phyloP scores from a whole-genome alignment of 2,888 invertebrate species.

The Callimorpha dominula region DNA sequence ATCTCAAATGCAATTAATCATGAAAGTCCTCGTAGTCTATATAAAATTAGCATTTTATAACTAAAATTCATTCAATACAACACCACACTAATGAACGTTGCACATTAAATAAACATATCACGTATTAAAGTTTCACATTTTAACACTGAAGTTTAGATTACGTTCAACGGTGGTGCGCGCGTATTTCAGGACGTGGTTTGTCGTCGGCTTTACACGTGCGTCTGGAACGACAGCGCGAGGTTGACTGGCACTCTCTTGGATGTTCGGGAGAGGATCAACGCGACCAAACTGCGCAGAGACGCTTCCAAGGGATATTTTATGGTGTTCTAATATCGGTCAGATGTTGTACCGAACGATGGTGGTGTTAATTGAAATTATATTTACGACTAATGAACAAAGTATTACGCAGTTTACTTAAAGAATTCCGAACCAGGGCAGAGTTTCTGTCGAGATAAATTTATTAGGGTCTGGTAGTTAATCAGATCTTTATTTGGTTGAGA shows the following conservation, averaged over 20 bases:
- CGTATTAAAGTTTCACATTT: constrained; percentile 53
- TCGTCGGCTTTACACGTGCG: constrained; percentile 39
- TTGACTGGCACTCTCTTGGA: constrained; percentile 62
- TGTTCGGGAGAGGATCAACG: constrained; percentile 57
- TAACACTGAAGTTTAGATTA: constrained; percentile 50
- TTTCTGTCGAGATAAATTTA: not conserved
- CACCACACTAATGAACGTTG: constrained; percentile 39
- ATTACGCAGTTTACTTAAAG: not conserved
- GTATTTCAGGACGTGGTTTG: constrained; percentile 28
- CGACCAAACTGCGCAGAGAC: constrained; percentile 65
- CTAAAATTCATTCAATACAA: constrained; percentile 23
- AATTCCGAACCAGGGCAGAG: not conserved
- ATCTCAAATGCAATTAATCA: constrained; percentile 25
- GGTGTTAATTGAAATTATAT: constrained; percentile 34
- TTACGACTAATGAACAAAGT: constrained; percentile 9
- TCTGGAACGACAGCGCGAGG: constrained; percentile 50
- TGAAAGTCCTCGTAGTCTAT: constrained; percentile 36
- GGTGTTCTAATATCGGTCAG: constrained; percentile 54
- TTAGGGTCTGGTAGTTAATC: not conserved
- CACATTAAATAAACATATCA: constrained; percentile 42
- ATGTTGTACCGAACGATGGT: constrained; percentile 15
- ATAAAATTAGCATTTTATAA: constrained; percentile 29
- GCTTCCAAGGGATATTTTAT: constrained; percentile 47
- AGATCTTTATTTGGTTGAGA: not conserved
- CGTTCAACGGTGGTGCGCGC: constrained; percentile 42